Base-by-base conservation (phyloP, 2,888 invertebrate species). In the Magallana nippona region DNA sequence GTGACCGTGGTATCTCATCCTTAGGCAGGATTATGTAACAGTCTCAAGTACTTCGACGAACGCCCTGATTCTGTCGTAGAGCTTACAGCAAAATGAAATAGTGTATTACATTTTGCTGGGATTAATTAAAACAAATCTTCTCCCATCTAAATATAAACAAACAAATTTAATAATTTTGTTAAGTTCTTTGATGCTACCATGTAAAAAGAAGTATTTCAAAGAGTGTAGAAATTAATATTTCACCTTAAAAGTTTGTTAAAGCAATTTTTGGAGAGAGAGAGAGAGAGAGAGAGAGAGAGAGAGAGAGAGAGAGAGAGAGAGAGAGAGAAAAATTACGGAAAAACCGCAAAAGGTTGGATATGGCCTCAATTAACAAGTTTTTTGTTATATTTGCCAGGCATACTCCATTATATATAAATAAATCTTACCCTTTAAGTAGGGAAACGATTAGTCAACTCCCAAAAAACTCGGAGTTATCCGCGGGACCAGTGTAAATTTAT, bases 371-470 rank as follows among this genome's bases (percentile, higher is more conserved):
- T 27, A 27, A 71, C 32, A 13, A 27, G 71, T 17, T 13, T 71
- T 19, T 10, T 10, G 1, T 27, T 71, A 2, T 11, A 11, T 27
- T 71, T 15, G 22, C 71, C 10, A 19, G 71, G 71, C 27, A 71
- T 32, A 71, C 15, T 71, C 44, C 44, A 44, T 71, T 27, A 13
- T 10, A 27, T 27, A 71, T 22, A 27, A 27, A 71, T 71, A 71
- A 71, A 71, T 71, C 71, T 71, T 71, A 71, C 71, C 71, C 32
- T 71, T 22, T 71, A 71, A 71, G 71, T 32, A 15, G 71, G 3
- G 22, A 27, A 22, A 19, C 63, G 63, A 63, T 63, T 63, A 63
- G 63, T 63, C 63, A 63, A 27, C 13, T 27, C 27, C 71, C 32
- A 71, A 22, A 71, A 27, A 27, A 13, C 22, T 32, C 71, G 27